These are phyloP conservation scores for Neoscelio sp. DNA, from an alignment of 2,888 invertebrate species.

Conservation along the genomic window DNA sequence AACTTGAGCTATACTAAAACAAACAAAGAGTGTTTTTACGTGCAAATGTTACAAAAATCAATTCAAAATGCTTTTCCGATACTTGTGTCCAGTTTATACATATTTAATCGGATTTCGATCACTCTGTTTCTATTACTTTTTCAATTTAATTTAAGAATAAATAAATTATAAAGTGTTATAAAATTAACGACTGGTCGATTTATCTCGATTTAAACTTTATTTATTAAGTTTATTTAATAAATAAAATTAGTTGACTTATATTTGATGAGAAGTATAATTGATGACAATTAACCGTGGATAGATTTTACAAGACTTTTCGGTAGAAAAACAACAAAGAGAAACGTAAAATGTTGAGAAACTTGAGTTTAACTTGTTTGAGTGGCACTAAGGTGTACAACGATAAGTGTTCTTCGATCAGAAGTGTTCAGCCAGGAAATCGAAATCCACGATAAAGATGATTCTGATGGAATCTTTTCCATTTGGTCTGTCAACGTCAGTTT, in stretches of 20 bases:
- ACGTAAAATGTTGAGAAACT: slow-evolving; percentile 11
- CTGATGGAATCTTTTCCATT: slow-evolving; percentile 46
- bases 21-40: slow-evolving; percentile 32
- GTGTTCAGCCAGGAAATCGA: slow-evolving; percentile 49
- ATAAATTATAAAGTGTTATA: not conserved
- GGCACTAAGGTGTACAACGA: slow-evolving; percentile 28
- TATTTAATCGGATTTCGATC: slow-evolving; percentile 16
- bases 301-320: not conserved
- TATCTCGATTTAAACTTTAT: no score
- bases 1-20: slow-evolving; percentile 41
- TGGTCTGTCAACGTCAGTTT: slow-evolving; percentile 24
- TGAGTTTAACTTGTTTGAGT: slow-evolving; percentile 36
- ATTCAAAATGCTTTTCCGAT: slow-evolving; percentile 33
- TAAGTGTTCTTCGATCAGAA: slow-evolving; percentile 43
- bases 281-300: not conserved
- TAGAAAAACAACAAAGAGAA: slow-evolving; percentile 21
- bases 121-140: not conserved
- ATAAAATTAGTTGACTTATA: not conserved
- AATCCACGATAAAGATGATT: slow-evolving; percentile 43
- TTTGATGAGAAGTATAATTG: not conserved
- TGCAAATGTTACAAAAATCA: slow-evolving; percentile 28
- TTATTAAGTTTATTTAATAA: no score
- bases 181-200: not conserved
- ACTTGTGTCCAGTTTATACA: not conserved
- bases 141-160: not conserved